Evolutionary conservation across 92 coral and sea anemone species (phyloP).

Genomic region (Anthopleura xanthogrammica): DNA sequence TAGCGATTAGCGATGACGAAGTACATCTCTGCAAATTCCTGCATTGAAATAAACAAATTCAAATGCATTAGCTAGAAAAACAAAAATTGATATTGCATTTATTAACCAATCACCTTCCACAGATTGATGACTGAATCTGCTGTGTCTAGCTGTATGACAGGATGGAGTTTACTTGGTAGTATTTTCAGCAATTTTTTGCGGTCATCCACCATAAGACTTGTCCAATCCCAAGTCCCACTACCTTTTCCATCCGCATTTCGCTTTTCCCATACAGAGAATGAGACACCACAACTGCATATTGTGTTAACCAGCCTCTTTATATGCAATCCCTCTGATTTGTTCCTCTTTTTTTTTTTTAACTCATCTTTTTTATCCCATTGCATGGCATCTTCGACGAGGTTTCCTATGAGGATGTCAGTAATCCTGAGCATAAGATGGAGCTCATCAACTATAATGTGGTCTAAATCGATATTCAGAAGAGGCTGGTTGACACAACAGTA

Average conservation of each 20-base stretch:
- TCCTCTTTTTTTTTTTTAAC: slow-evolving; percentile 6
- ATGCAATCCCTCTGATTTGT: not conserved
- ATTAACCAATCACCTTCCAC: slow-evolving; percentile 25
- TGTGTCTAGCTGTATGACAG: not conserved
- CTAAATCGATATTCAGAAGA: slow-evolving; percentile 4
- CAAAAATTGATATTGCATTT: not conserved
- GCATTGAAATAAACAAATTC: too few relatives aligned
- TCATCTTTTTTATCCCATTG: slow-evolving; percentile 53
- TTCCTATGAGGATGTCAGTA: not conserved
- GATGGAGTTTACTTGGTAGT: not conserved
- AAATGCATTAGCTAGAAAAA: not conserved
- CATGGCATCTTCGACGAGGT: slow-evolving; percentile 53
- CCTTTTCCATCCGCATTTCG: not conserved
- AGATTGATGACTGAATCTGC: not conserved
- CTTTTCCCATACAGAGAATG: slow-evolving; percentile 34
- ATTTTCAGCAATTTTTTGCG: not conserved
- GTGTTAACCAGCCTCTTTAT: slow-evolving; percentile 2
- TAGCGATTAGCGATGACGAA: too few relatives aligned
- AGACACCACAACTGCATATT: slow-evolving; percentile 16
- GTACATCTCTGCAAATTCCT: too few relatives aligned
- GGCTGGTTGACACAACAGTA: slow-evolving; percentile 46
- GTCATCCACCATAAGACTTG: slow-evolving; percentile 32
- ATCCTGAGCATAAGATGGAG: not conserved
- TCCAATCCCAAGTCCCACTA: slow-evolving; percentile 15
- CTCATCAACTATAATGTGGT: slow-evolving; percentile 1